Evolutionary conservation across 2,888 invertebrate species (phyloP).

Genomic region (Noctua janthina): DNA sequence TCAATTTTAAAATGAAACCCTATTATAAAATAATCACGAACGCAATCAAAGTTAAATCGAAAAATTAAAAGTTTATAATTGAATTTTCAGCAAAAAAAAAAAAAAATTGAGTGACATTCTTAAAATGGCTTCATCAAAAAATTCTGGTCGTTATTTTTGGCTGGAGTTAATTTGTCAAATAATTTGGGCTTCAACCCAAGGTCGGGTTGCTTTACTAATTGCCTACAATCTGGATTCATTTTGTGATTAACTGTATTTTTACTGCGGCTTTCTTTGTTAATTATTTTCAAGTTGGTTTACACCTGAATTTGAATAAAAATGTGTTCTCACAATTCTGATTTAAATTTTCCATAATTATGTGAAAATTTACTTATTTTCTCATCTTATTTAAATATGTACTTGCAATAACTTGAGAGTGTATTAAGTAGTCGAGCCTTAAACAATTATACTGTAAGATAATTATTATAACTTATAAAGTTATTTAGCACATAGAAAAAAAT

Average conservation of each 20-base stretch:
- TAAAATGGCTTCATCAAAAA: conserved; percentile 34
- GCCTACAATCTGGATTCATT: conserved; percentile 19
- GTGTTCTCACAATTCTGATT: neutral
- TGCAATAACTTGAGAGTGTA: neutral
- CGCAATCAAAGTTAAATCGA: conserved; percentile 35
- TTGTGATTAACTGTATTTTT: conserved; percentile 27
- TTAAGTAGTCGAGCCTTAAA: neutral
- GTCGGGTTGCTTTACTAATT: conserved; percentile 23
- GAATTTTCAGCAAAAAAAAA: conserved; percentile 34
- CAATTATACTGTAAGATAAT: too few relatives aligned
- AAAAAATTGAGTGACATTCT: conserved; percentile 13
- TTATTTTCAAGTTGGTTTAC: neutral
- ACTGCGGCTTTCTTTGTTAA: neutral
- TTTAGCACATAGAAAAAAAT: too few relatives aligned
- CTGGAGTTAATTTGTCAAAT: conserved; percentile 50
- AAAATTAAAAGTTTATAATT: conserved; percentile 45
- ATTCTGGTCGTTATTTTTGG: conserved; percentile 27
- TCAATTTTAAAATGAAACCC: neutral
- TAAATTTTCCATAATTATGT: too few relatives aligned
- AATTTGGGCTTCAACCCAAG: conserved; percentile 27
- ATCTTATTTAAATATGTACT: too few relatives aligned
- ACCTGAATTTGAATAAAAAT: neutral
- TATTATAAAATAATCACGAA: conserved; percentile 10
- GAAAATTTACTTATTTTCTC: too few relatives aligned
- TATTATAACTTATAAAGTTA: too few relatives aligned